Evolutionary conservation across 2,888 invertebrate genomes (phyloP).

Genomic region (Amaurobius ferox): DNA sequence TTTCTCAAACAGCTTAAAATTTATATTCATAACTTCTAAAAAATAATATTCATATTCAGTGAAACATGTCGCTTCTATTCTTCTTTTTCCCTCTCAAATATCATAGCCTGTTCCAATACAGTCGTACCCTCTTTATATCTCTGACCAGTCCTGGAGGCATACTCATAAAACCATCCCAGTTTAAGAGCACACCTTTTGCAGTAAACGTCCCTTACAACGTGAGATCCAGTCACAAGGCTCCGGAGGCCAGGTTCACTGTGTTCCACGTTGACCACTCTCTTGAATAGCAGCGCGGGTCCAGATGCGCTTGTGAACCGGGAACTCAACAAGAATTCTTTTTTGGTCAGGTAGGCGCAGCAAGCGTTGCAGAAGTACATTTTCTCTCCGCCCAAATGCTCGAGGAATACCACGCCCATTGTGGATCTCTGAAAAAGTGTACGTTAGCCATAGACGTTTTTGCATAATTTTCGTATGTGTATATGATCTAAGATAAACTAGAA

Average conservation of each 20-base stretch:
- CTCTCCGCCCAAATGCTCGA: conserved; percentile 10
- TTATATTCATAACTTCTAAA: too few relatives aligned
- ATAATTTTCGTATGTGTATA: too few relatives aligned
- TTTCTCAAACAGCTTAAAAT: too few relatives aligned
- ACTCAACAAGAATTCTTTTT: background rate
- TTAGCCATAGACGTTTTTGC: too few relatives aligned
- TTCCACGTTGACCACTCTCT: conserved; percentile 17
- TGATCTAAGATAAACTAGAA: too few relatives aligned
- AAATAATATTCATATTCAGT: too few relatives aligned
- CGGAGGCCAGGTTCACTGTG: background rate
- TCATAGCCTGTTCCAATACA: background rate
- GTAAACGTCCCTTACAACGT: conserved; percentile 28
- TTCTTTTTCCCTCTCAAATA: background rate
- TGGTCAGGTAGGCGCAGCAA: conserved; percentile 12
- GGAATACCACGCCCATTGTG: conserved; percentile 25
- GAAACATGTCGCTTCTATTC: too few relatives aligned
- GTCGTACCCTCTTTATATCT: conserved; percentile 27
- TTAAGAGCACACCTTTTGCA: conserved; percentile 10
- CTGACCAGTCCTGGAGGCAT: background rate
- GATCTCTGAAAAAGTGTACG: too few relatives aligned
- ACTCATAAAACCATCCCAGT: conserved; percentile 48
- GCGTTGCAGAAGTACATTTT: background rate
- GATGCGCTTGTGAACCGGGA: conserved; percentile 3
- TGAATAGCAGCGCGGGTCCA: conserved; percentile 20
- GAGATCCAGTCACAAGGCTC: conserved; percentile 13